Base-by-base conservation (phyloP, 2,797 vertebrate species). In the Ctenosaura bakeri region DNA sequence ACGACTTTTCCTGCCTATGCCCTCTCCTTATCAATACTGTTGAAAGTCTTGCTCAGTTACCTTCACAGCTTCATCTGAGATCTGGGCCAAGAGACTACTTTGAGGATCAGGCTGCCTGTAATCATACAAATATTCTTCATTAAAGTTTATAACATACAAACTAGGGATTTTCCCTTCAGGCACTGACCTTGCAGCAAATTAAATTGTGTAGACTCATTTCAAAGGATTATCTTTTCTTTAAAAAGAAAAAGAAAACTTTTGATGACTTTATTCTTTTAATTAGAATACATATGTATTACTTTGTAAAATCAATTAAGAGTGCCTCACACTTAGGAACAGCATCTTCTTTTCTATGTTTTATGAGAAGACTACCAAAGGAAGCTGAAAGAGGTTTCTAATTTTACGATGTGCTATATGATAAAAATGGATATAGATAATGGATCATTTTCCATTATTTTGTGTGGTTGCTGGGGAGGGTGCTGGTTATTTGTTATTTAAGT, bases 91-190 rank as follows among this genome's bases (percentile, higher is more conserved):
- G 46, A 87, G 73, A 87, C n/a, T 87, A 77, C 85, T 90, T 69
- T 87, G 71, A 77, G 46, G 50, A 77, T 87, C 79, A 87, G 85
- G 12, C 50, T 62, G 46, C 6, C 56, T n/a, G 13, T 83, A 87
- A 77, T 83, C 69, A 77, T 83, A 54, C 32, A 90, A 56, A 83
- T 87, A 83, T 87, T 76, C 71, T 83, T 88, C 80, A 74, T 88
- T 88, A 83, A 59, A 80, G 5, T 81, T 69, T 80, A 52, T 73
- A 29, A 46, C 78, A 80, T 46, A 13, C 50, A 71, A 85, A 85
- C 26, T 71, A 71, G 69, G 42, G 52, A 81, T 26, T 83, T 76
- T 76, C 50, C 52, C 32, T 87, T n/a, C 24, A 85, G 54, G 82
- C n/a, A 76, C 42, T 86, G n/a, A 82, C 84, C 54, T 83, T 74